Percentiles rank a stretch among this genome's conserved stretches.
phyloP scores from a whole-genome alignment of 1,140 invertebrate genomes.

The Triops longicaudatus region DNA sequence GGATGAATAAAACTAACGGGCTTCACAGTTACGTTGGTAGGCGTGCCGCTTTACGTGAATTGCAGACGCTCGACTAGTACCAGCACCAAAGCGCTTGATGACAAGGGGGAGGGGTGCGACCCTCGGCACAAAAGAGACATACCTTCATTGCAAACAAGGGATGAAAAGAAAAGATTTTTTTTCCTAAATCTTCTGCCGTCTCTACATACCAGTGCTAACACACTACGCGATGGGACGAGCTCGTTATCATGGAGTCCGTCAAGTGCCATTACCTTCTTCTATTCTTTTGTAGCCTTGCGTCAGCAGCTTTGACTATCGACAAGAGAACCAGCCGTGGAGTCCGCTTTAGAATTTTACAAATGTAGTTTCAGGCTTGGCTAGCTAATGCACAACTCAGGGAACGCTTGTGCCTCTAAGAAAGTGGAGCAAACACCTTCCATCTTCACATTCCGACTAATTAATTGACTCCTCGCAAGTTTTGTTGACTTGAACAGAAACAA shows the following conservation, averaged over 20 bases:
- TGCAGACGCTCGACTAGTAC: not conserved
- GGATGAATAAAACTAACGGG: constrained; percentile 7
- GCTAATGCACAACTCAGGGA: too few species aligned
- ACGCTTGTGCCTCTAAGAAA: too few species aligned
- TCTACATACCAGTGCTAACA: not conserved
- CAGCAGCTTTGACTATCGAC: not conserved
- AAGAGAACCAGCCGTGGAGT: not conserved
- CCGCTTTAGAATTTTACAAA: not conserved
- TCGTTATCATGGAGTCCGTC: not conserved
- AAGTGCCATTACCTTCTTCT: not conserved
- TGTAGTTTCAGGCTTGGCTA: not conserved
- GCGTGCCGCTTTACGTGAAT: not conserved
- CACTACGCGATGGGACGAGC: not conserved
- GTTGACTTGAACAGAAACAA: not conserved
- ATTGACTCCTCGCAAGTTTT: not conserved
- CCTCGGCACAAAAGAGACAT: not conserved
- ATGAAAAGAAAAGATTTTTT: not conserved
- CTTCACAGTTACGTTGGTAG: not conserved
- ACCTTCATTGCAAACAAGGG: not conserved
- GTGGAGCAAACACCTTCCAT: too few species aligned
- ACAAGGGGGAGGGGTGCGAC: not conserved
- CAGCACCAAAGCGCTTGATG: not conserved
- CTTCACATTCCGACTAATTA: not conserved
- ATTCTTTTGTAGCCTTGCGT: not conserved
- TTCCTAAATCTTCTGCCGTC: not conserved